Percentiles rank a stretch among this genome's conserved stretches.
These are phyloP conservation scores for Sminthurinus aureus DNA, from an alignment of 2,888 invertebrate species.

Conservation along the genomic window DNA sequence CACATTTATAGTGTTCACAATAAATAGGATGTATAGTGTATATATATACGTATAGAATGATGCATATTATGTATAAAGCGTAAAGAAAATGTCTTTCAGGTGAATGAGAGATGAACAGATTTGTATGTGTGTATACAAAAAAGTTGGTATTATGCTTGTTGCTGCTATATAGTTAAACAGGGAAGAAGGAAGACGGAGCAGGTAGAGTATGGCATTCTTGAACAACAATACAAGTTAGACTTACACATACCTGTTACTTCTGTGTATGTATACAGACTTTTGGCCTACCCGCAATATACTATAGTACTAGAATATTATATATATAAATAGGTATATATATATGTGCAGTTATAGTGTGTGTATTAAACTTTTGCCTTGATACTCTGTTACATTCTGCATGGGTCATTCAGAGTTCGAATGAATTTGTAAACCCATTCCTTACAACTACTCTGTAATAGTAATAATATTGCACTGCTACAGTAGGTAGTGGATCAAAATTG, in stretches of 20 bases:
- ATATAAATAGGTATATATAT: no score
- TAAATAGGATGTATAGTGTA: not conserved
- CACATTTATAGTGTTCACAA: no score
- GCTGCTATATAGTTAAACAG: not conserved
- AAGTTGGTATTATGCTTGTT: not conserved
- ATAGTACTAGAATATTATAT: no score
- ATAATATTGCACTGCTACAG: no score
- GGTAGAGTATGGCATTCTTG: not conserved
- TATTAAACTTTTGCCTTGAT: no score
- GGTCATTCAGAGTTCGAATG: conserved; percentile 16
- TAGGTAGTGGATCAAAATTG: no score
- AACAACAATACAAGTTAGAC: no score
- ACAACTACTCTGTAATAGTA: no score
- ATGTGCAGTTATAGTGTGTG: not conserved
- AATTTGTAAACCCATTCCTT: no score
- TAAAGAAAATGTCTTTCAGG: not conserved
- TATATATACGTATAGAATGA: not conserved
- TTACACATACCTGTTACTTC: no score
- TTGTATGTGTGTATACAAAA: not conserved
- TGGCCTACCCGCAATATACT: no score
- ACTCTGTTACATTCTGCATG: not conserved
- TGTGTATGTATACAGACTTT: no score
- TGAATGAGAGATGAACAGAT: conserved; percentile 15
- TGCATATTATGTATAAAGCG: not conserved
- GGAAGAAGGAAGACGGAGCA: not conserved